A percentile compares a stretch with the other conserved stretches of the same genome.
Conservation (phyloP, 2,113 vertebrate species). For the Microcebus tavaratra region DNA sequence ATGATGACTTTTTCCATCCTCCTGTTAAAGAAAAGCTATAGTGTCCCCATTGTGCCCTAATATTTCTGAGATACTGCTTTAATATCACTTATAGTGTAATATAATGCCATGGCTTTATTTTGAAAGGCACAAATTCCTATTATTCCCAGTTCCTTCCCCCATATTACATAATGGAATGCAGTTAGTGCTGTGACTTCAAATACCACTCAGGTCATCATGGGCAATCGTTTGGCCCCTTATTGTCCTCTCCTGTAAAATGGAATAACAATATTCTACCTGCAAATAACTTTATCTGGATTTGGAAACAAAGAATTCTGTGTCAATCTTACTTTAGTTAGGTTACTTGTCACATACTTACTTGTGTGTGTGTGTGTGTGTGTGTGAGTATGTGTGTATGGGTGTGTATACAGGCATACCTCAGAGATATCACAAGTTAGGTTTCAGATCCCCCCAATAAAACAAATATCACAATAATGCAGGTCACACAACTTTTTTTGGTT, state of each 20-base stretch:
- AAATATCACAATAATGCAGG: background rate
- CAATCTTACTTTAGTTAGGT: background rate
- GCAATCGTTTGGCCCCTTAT: background rate
- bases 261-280: background rate
- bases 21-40: background rate
- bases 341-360: background rate
- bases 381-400: background rate
- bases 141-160: background rate
- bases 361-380: background rate
- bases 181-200: background rate
- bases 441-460: background rate
- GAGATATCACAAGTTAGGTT: background rate
- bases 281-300: background rate
- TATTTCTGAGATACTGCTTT: background rate
- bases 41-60: background rate
- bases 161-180: too few relatives aligned
- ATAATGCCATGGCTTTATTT: background rate
- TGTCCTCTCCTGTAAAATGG: background rate
- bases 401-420: background rate
- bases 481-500: background rate
- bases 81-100: background rate
- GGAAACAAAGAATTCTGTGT: background rate
- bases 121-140: background rate
- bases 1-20: background rate
- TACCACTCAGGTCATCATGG: background rate